A percentile compares a stretch with the other conserved stretches of the same genome.
phyloP scores from a whole-genome alignment of 2,797 vertebrate genomes.

The Neostethus bicornis region DNA sequence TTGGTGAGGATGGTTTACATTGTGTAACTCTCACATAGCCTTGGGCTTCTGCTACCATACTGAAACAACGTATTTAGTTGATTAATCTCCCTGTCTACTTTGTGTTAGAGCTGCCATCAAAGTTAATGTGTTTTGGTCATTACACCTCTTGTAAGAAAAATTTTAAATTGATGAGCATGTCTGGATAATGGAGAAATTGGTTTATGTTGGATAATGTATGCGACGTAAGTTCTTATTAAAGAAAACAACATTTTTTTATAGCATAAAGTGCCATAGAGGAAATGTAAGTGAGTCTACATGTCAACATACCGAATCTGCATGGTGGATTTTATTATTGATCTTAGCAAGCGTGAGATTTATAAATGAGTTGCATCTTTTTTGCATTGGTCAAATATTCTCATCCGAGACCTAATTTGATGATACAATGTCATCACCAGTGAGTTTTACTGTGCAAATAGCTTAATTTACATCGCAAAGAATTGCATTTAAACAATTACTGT shows the following conservation, averaged over 20 bases:
- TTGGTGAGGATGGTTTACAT: constrained; percentile 41
- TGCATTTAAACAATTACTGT: background rate
- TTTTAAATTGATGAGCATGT: constrained; percentile 52
- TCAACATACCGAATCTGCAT: background rate
- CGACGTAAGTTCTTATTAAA: too few species aligned
- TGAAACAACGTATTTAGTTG: constrained; percentile 37
- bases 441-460: background rate
- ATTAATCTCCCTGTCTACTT: constrained; percentile 54
- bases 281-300: background rate
- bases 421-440: background rate
- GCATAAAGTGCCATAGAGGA: too few species aligned
- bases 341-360: background rate
- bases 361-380: background rate
- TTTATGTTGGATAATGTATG: constrained; percentile 10
- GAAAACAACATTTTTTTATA: too few species aligned
- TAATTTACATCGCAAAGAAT: background rate
- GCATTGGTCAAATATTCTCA: background rate
- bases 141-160: constrained; percentile 39
- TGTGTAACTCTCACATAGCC: constrained; percentile 26
- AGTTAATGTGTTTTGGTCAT: constrained; percentile 68
- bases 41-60: constrained; percentile 57
- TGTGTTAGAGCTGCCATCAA: constrained; percentile 59
- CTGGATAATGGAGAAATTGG: background rate
- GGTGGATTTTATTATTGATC: background rate
- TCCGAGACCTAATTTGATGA: background rate